Conservation (phyloP, 1,140 invertebrate genomes). For the Nylanderia fulva region DNA sequence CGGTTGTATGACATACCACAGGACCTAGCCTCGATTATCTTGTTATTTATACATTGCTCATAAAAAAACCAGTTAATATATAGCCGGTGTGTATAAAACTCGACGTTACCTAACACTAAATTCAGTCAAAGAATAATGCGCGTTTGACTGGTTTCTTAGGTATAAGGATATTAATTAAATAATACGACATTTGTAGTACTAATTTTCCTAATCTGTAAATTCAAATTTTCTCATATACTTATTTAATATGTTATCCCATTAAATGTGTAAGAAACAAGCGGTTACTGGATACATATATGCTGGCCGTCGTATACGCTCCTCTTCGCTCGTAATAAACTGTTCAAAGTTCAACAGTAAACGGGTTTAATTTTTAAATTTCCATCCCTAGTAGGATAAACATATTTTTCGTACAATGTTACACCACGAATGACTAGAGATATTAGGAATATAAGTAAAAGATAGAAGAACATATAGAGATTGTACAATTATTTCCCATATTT, state of each 20-base stretch:
- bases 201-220: constrained; percentile 78
- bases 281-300: constrained; percentile 70
- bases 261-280: constrained; percentile 69
- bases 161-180: constrained; percentile 76
- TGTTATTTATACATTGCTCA: constrained; percentile 65
- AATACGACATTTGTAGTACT: constrained; percentile 77
- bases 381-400: background rate
- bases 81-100: constrained; percentile 74
- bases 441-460: background rate
- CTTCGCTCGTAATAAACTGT: constrained; percentile 79
- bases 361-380: constrained; percentile 14
- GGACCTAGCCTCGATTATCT: constrained; percentile 64
- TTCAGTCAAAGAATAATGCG: constrained; percentile 63
- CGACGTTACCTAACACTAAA: constrained; percentile 65
- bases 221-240: constrained; percentile 71
- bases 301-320: constrained; percentile 66
- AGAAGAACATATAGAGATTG: background rate
- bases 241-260: constrained; percentile 75
- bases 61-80: constrained; percentile 52
- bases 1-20: constrained; percentile 30
- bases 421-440: background rate
- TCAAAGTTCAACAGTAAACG: constrained; percentile 75
- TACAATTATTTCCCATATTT: constrained; percentile 73
- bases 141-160: constrained; percentile 76
- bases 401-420: background rate